Evolutionary conservation across 2,888 invertebrate genomes (phyloP).

Genomic region (Hypena proboscidalis): DNA sequence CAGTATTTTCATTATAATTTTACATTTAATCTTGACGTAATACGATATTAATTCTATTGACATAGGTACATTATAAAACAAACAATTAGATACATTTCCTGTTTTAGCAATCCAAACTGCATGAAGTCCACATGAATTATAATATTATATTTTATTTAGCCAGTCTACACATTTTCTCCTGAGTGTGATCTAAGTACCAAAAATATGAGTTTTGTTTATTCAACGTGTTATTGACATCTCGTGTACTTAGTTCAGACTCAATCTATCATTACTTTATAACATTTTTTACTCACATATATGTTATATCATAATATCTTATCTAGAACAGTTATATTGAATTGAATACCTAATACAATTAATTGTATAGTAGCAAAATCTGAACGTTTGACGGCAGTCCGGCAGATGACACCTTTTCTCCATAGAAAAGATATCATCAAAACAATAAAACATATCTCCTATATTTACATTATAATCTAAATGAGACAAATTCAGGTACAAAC

Average conservation of each 20-base stretch:
- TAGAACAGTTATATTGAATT: constrained; percentile 22
- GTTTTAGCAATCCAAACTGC: constrained; percentile 6
- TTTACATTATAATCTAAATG: constrained; percentile 72
- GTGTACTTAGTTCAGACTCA: constrained; percentile 40
- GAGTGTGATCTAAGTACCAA: constrained; percentile 34
- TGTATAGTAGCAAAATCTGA: constrained; percentile 42
- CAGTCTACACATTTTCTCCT: constrained; percentile 12
- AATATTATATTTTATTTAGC: constrained; percentile 7
- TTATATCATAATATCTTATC: neutral
- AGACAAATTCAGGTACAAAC: constrained; percentile 87
- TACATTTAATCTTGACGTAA: constrained; percentile 27
- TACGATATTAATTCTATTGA: constrained; percentile 21
- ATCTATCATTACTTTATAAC: constrained; percentile 6
- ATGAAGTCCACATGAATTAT: no score
- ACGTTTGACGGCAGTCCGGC: constrained; percentile 37
- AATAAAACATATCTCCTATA: constrained; percentile 60
- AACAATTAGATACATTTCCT: constrained; percentile 23
- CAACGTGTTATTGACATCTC: neutral
- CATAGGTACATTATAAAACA: constrained; percentile 30
- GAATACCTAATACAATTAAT: constrained; percentile 15
- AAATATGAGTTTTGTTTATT: neutral
- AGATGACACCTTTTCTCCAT: constrained; percentile 45
- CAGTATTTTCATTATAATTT: constrained; percentile 10
- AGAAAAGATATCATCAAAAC: constrained; percentile 58
- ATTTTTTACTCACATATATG: constrained; percentile 16